Base-by-base conservation (phyloP, 2,797 vertebrate genomes). In the Sebastes iracundus region DNA sequence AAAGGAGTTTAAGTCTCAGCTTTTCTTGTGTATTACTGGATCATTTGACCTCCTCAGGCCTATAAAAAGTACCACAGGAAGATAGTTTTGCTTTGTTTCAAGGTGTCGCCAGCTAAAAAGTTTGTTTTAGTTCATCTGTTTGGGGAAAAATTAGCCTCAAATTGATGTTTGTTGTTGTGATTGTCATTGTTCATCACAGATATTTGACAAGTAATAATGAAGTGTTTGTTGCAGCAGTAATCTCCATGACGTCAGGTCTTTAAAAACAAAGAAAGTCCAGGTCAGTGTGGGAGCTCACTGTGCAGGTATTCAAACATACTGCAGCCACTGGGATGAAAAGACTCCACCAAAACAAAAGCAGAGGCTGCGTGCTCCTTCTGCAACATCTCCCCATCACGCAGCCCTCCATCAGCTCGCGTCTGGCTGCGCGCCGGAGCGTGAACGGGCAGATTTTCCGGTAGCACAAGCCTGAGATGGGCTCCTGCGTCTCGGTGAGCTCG, bases 371-470 rank as follows among this genome's bases (percentile, higher is more conserved):
- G 81, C 82, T 89, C 86, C 81, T 85, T 73, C 82, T 77, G 82
- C 86, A 82, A 88, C 85, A 82, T 83, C 91, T 85, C 77, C 80
- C 86, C 88, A 80, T 91, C 83, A 66, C 22, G 52, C 38, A 42
- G 2, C 62, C 81, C 88, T 90, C 88, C 88, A 83, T 91, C 90
- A 91, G 88, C 49, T 52, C 90, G 82, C 90, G 93, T 92, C 94
- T 95, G 89, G 92, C 94, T 33, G 85, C 91, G 96, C 95, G 85
- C 77, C 94, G 92, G 96, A 97, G 96, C 96, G 96, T 97, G 97
- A 97, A 98, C 95, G 96, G 96, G 95, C 95, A 96, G 96, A 98
- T 98, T 98, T 98, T 97, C 97, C 74, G 96, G 96, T 97, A 97
- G 96, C 96, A 83, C 94, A 95, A 97, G 96, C 96, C 94, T 96